These are phyloP conservation scores for Drosophila orena DNA, from an alignment of 1,140 invertebrate genomes.

Conservation along the genomic window DNA sequence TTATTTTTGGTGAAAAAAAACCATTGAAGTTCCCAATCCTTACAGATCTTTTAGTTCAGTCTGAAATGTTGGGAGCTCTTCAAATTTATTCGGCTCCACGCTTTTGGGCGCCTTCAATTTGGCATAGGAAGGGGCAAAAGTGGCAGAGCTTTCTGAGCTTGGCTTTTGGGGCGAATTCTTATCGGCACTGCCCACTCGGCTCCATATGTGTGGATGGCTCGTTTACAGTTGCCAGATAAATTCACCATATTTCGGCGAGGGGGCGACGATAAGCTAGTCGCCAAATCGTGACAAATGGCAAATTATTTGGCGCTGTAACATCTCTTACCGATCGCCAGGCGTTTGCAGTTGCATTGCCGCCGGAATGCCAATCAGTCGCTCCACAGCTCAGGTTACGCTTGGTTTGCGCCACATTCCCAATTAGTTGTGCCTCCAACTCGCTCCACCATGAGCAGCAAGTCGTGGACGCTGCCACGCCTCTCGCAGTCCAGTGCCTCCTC, in stretches of 20 bases:
- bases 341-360: slow-evolving; percentile 19
- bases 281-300: slow-evolving; percentile 71
- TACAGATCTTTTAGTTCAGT: too few species aligned
- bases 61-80: not conserved
- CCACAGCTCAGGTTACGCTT: slow-evolving; percentile 4
- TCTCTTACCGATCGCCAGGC: slow-evolving; percentile 18
- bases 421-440: not conserved
- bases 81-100: not conserved
- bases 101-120: not conserved
- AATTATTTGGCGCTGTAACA: slow-evolving; percentile 51
- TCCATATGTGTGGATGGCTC: slow-evolving; percentile 27
- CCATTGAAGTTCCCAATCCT: too few species aligned
- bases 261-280: slow-evolving; percentile 33
- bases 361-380: slow-evolving; percentile 25
- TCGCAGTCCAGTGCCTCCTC: not conserved
- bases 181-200: slow-evolving; percentile 25
- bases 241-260: slow-evolving; percentile 12
- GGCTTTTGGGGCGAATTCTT: slow-evolving; percentile 20
- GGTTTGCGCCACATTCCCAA: not conserved
- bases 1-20: too few species aligned
- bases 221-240: slow-evolving; percentile 65
- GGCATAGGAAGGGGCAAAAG: not conserved
- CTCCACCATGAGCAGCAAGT: slow-evolving; percentile 47
- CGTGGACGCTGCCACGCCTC: slow-evolving; percentile 59
- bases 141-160: slow-evolving; percentile 5